Evolutionary conservation across 2,888 invertebrate species (phyloP).

Genomic region (Polydrusus cervinus): DNA sequence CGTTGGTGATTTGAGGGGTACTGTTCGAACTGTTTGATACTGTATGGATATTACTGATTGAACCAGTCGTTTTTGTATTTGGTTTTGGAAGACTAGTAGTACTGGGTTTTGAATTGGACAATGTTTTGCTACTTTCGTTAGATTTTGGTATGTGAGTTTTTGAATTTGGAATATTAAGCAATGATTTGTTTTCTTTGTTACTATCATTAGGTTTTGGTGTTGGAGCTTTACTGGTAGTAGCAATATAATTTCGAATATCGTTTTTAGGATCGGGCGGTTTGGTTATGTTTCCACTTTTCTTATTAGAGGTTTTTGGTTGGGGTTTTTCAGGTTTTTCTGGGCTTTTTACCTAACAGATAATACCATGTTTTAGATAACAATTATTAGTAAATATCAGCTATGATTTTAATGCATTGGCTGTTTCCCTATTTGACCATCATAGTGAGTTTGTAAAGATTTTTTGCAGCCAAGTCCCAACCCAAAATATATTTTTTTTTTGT

Average conservation of each 20-base stretch:
- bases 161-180: not conserved
- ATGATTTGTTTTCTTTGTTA: conserved; percentile 24
- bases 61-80: not conserved
- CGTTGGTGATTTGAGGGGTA: conserved; percentile 51
- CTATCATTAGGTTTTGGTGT: conserved; percentile 2
- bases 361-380: not conserved
- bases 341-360: conserved; percentile 59
- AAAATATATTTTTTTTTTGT: too few relatives aligned
- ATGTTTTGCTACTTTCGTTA: not conserved
- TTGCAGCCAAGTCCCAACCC: too few relatives aligned
- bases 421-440: too few relatives aligned
- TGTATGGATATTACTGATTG: conserved; percentile 48
- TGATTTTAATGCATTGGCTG: not conserved
- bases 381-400: not conserved
- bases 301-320: conserved; percentile 55
- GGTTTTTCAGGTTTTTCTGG: conserved; percentile 58
- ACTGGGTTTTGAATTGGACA: not conserved
- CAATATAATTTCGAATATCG: conserved; percentile 62
- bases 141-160: not conserved
- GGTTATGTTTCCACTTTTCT: conserved; percentile 22
- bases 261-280: conserved; percentile 46
- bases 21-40: conserved; percentile 46
- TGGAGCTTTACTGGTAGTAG: conserved; percentile 35
- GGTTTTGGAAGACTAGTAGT: conserved; percentile 1
- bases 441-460: too few relatives aligned